Base-by-base conservation (phyloP, 2,888 invertebrate genomes). In the Ceraclea dissimilis region DNA sequence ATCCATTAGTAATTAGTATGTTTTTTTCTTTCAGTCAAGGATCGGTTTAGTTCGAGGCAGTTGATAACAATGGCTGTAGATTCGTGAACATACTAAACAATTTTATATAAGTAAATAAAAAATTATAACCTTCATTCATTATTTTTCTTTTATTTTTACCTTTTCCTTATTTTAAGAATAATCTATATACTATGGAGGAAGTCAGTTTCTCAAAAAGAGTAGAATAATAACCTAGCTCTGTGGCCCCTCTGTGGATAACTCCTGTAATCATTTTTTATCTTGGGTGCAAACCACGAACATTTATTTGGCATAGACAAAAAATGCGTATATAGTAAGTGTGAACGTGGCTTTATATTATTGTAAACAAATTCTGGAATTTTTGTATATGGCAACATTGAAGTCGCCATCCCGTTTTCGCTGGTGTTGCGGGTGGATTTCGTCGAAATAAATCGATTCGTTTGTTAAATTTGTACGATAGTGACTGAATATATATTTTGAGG, bases 41-140 rank as follows among this genome's bases (percentile, higher is more conserved):
- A 72, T 57, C 70, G 71, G 11, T 82, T 82, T 65, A 75, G 74
- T 6, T 70, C 76, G 0, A 70, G 81, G 26, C 72, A 71, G 10
- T 67, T 75, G 34, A 65, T 69, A 2, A 44, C 68, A 2, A 56
- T 67, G 1, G 60, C 65, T 2, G 63, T 67, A 11, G 67, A 66
- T 48, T 58, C 67, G 18, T 67, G 58, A 58, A 39, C 8, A 39
- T 39, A 8, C 13, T 16, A n/a, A 13, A 67, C 13, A 43, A 43
- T 43, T 50, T 22, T 26, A 31, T 26, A 22, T 18, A n/a, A 18
- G 5, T 18, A 47, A 47, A 18, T 18, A 18, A 19, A 18, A 16
- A 47, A 47, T n/a, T 47, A 16, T 22, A 49, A 20, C 6, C 26
- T 49, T 10, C 17, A 10, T 16, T 49, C 4, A 39, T 39, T 39